Conservation (phyloP, 2,888 invertebrate species). For the Pogonocherus hispidulus region DNA sequence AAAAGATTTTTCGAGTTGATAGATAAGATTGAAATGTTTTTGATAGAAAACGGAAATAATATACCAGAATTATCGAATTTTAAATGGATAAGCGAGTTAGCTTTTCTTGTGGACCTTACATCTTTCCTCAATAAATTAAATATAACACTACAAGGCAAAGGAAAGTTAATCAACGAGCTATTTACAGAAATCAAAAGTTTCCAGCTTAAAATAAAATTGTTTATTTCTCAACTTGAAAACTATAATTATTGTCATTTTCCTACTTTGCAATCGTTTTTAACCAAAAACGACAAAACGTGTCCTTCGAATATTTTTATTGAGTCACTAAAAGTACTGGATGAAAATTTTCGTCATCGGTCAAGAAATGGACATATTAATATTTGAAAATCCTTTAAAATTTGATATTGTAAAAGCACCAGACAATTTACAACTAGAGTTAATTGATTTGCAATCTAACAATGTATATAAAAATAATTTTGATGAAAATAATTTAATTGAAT, state of each 20-base stretch:
- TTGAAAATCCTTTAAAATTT: constrained; percentile 48
- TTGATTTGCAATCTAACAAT: constrained; percentile 27
- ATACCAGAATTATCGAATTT: constrained; percentile 22
- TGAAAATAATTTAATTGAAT: constrained; percentile 39
- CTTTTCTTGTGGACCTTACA: constrained; percentile 27
- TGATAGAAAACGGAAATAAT: constrained; percentile 20
- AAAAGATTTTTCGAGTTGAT: constrained; percentile 25
- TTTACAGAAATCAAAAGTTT: constrained; percentile 28
- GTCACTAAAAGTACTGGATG: constrained; percentile 40
- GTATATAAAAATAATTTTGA: constrained; percentile 44
- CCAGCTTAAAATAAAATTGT: constrained; percentile 41
- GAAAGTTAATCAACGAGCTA: constrained; percentile 36
- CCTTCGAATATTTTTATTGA: constrained; percentile 43
- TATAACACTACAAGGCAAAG: constrained; percentile 21
- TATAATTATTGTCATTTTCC: constrained; percentile 48
- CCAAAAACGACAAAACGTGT: constrained; percentile 44
- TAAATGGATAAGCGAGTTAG: constrained; percentile 24
- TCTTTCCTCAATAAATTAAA: constrained; percentile 15
- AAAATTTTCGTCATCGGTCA: constrained; percentile 44
- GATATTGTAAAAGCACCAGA: constrained; percentile 46
- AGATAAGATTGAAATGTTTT: constrained; percentile 19
- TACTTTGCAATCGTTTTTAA: constrained; percentile 45
- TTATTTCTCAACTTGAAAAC: constrained; percentile 43
- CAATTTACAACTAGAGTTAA: neutral
- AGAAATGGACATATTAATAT: constrained; percentile 39